Evolutionary conservation across 1,140 invertebrate species (phyloP).

Genomic region (Drosophila trapezifrons): DNA sequence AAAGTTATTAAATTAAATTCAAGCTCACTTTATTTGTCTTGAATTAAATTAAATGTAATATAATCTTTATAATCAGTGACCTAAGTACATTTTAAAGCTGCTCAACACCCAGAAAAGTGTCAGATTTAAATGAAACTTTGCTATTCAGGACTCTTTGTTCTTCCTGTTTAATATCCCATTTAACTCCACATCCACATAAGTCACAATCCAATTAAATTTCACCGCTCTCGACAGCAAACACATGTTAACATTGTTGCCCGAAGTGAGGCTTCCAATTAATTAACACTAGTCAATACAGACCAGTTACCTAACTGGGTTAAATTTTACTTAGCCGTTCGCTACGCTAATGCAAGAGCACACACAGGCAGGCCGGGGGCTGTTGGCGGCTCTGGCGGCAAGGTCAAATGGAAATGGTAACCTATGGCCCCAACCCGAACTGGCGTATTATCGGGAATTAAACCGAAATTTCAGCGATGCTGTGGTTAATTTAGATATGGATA

Average conservation of each 20-base stretch:
- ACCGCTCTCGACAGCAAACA: slow-evolving; percentile 30
- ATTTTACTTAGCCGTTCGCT: slow-evolving; percentile 38
- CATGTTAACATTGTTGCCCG: slow-evolving; percentile 24
- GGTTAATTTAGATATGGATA: slow-evolving; percentile 70
- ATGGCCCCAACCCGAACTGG: slow-evolving; percentile 1
- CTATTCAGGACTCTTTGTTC: neutral
- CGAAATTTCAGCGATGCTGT: slow-evolving; percentile 41
- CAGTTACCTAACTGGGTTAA: slow-evolving; percentile 36
- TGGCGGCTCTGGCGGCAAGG: slow-evolving; percentile 27
- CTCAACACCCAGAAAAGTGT: no score
- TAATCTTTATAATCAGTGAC: no score
- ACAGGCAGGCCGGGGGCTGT: neutral
- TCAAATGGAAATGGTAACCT: slow-evolving; percentile 22
- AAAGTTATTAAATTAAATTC: no score
- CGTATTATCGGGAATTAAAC: slow-evolving; percentile 40
- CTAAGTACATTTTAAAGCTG: no score
- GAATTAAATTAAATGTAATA: no score
- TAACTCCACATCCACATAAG: neutral
- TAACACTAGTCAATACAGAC: slow-evolving; percentile 60
- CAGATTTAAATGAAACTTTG: no score
- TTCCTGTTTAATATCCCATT: neutral
- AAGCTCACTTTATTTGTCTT: no score
- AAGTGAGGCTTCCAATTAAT: slow-evolving; percentile 48
- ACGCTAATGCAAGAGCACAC: slow-evolving; percentile 43
- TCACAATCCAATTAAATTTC: slow-evolving; percentile 43